phyloP scores from a whole-genome alignment of 2,113 vertebrate species.

The Heterotis niloticus region DNA sequence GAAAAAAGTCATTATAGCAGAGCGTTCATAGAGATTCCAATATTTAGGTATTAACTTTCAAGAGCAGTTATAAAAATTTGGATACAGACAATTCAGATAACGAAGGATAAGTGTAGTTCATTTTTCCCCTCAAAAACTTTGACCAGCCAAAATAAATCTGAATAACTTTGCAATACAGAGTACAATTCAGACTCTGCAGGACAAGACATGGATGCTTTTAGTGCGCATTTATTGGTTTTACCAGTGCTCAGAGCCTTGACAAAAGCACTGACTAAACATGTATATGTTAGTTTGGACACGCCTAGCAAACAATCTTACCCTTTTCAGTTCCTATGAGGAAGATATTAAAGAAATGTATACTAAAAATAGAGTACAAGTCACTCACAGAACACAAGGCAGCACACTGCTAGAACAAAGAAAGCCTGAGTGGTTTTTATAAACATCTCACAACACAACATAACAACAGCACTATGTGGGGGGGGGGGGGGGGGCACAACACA shows the following conservation, averaged over 20 bases:
- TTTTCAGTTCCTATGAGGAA: constrained; percentile 60
- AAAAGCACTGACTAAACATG: not conserved
- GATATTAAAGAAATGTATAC: constrained; percentile 46
- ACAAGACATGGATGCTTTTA: not conserved
- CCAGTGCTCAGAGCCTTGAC: not conserved
- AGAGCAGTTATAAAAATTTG: no score
- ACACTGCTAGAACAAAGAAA: not conserved
- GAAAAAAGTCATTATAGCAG: no score
- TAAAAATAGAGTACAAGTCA: constrained; percentile 33
- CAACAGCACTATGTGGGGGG: not conserved
- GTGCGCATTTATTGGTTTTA: not conserved
- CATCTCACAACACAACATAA: not conserved
- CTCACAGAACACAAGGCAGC: not conserved
- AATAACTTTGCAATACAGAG: not conserved
- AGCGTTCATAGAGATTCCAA: no score
- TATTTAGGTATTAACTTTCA: no score
- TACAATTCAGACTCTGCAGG: not conserved
- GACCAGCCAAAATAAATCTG: no score
- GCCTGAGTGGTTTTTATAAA: not conserved
- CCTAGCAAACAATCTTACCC: constrained; percentile 57
- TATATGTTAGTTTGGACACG: not conserved
- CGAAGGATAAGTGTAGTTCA: no score
- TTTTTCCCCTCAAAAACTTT: no score
- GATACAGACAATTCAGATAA: no score
- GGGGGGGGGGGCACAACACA: no score